Percentiles rank a stretch among this genome's conserved stretches.
Conservation (phyloP, 2,797 vertebrate species). For the Limosa lapponica region DNA sequence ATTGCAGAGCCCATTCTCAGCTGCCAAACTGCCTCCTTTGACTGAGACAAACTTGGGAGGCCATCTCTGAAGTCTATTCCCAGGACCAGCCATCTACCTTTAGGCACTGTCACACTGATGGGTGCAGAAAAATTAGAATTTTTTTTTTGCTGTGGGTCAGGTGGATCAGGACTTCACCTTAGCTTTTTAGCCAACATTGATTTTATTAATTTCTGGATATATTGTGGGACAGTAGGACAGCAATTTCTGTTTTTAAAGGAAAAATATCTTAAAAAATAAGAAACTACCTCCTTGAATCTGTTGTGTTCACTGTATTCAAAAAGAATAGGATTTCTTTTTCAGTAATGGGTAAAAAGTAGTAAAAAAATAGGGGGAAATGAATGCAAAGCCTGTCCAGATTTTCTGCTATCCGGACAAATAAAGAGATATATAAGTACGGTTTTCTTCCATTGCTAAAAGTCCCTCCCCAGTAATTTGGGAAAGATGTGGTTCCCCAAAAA, state of each 20-base stretch:
- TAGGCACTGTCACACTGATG: neutral
- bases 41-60: neutral
- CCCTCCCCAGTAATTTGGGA: neutral
- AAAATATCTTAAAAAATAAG: neutral
- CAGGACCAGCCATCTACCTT: neutral
- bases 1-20: neutral
- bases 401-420: neutral
- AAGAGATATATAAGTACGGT: rapidly evolving
- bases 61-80: neutral
- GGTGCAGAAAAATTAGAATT: neutral
- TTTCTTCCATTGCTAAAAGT: neutral
- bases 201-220: neutral
- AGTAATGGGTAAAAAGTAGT: neutral
- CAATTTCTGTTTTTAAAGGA: neutral
- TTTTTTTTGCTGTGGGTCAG: neutral
- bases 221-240: neutral
- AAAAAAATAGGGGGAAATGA: neutral
- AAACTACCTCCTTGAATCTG: neutral
- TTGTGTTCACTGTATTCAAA: neutral
- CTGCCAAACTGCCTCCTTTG: neutral
- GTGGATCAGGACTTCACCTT: neutral
- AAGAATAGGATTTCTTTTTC: neutral
- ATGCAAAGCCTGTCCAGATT: neutral
- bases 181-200: neutral
- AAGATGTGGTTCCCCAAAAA: neutral